Evolutionary conservation across 2,888 invertebrate species (phyloP).

Genomic region (Scaptodrosophila latifasciaeformis): DNA sequence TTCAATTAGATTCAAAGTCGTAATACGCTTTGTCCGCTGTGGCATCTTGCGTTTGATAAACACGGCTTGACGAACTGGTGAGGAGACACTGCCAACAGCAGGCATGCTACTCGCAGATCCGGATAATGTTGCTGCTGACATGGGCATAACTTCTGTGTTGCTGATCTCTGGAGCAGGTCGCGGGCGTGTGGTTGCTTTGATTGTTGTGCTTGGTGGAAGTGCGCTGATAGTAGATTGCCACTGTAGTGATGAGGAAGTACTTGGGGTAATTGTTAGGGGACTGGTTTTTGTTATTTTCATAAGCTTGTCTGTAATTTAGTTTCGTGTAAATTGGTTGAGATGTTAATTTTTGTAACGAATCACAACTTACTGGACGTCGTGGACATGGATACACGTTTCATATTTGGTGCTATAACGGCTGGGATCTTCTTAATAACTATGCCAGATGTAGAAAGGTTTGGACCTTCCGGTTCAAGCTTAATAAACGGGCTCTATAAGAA

Average conservation of each 20-base stretch:
- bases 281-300: too few species aligned
- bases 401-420: slow-evolving; percentile 50
- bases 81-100: slow-evolving; percentile 28
- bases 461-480: slow-evolving; percentile 35
- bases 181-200: slow-evolving; percentile 56
- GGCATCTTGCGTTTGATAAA: slow-evolving; percentile 71
- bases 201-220: slow-evolving; percentile 68
- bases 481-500: slow-evolving; percentile 35
- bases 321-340: too few species aligned
- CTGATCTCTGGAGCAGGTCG: slow-evolving; percentile 5
- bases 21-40: slow-evolving; percentile 68
- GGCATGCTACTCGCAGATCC: slow-evolving; percentile 17
- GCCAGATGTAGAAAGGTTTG: slow-evolving; percentile 27
- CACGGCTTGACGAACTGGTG: slow-evolving; percentile 59
- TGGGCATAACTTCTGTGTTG: slow-evolving; percentile 12
- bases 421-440: slow-evolving; percentile 59
- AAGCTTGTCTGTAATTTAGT: too few species aligned
- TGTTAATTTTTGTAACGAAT: too few species aligned
- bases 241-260: slow-evolving; percentile 6
- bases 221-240: slow-evolving; percentile 66
- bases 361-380: too few species aligned
- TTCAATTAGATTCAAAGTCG: slow-evolving; percentile 70
- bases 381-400: slow-evolving; percentile 60
- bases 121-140: slow-evolving; percentile 8
- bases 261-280: slow-evolving; percentile 18